Evolutionary conservation across 2,888 invertebrate species (phyloP), one percentile per base, ranked within the genome.

Genomic region (Octodonta nipae): DNA sequence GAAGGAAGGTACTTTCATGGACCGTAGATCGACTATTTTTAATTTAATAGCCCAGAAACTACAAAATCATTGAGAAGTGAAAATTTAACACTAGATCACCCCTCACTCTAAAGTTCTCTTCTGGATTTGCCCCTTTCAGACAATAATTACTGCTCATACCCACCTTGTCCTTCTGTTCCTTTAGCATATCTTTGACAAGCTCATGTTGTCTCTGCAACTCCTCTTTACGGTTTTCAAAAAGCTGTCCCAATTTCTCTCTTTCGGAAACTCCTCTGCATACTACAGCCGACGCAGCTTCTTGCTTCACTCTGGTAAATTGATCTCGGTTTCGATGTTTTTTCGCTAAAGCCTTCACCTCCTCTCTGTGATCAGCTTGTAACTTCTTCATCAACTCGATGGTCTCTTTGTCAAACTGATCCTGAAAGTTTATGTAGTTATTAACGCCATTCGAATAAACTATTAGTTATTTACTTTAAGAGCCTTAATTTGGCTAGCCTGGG

Each of bases 201-300:
- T 85, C 84, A 61, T 89, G 88, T 43, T 79, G 72, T 38, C 76
- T 74, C 55, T 78, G 78, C 20, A 89, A 64, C 42, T 81, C 79
- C 47, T 79, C 75, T 45, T 75, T 74, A 36, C 79, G 77, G 50
- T 74, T 74, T 46, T 86, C 81, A 56, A 78, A 85, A 41, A 78
- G 68, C 55, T 79, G 73, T 45, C 78, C 79, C 49, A 88, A 67
- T 35, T 82, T 75, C 42, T 83, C 81, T 36, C 91, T 75, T 62
- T 92, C 92, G 39, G 80, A 78, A 30, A 92, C 92, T 25, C 89
- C 92, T 40, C 84, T 78, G 50, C 84, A 84, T 42, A 93, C 89
- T 5, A 89, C 78, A 49, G 78, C 71, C 38, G 71, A 73, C 28
- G 73, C 73, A 3, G 89, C 86, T 68, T 91, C 81, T 54, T 89